Conservation (phyloP, 2,888 invertebrate genomes). For the Cenopis cana region DNA sequence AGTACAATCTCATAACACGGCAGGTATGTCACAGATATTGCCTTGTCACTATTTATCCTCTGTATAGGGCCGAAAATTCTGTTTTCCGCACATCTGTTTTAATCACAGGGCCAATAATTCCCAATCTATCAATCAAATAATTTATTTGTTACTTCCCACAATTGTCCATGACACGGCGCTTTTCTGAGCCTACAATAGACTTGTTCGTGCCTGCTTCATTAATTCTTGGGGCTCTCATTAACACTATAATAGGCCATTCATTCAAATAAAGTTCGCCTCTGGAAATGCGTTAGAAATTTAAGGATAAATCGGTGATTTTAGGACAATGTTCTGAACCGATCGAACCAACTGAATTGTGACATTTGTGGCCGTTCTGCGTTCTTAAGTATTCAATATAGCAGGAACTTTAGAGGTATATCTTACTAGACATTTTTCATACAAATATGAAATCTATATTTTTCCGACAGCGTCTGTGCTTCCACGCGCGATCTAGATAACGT, state of each 20-base stretch:
- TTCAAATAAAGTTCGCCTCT: slow-evolving; percentile 2
- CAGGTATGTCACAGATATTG: too few species aligned
- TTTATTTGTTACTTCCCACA: too few species aligned
- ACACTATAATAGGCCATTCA: slow-evolving; percentile 34
- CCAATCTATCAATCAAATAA: too few species aligned
- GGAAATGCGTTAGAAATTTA: not conserved
- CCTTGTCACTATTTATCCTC: too few species aligned
- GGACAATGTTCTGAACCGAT: too few species aligned
- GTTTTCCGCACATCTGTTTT: too few species aligned
- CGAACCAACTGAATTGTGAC: too few species aligned
- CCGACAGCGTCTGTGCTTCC: not conserved
- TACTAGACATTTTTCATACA: not conserved
- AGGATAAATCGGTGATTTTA: not conserved
- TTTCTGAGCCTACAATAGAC: slow-evolving; percentile 28
- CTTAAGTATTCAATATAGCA: not conserved
- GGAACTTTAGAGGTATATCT: not conserved
- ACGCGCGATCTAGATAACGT: not conserved
- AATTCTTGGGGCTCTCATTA: slow-evolving; percentile 27
- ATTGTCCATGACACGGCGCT: slow-evolving; percentile 16
- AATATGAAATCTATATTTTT: not conserved
- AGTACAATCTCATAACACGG: too few species aligned
- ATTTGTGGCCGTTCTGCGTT: not conserved
- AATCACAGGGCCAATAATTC: slow-evolving; percentile 13
- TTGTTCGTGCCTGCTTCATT: slow-evolving; percentile 28
- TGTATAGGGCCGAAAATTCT: too few species aligned